phyloP scores from a whole-genome alignment of 2,113 vertebrate species.

The Pholis gunnellus region DNA sequence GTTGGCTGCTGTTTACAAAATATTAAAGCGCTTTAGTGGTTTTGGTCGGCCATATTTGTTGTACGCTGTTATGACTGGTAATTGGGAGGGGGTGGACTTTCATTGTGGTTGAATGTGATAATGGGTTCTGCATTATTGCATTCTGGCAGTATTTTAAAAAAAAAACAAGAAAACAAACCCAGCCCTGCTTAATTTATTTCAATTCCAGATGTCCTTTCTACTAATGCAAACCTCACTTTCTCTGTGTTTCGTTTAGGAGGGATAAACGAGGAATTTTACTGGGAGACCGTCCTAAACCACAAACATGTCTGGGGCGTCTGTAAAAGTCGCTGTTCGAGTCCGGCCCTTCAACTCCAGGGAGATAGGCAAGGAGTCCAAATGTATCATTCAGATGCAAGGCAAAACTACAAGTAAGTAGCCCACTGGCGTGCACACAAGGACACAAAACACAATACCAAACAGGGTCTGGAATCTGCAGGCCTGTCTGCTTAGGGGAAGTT shows the following conservation, averaged over 20 bases:
- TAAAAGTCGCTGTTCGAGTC: constrained; percentile 98
- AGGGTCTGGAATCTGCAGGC: constrained; percentile 19
- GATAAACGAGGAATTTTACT: constrained; percentile 52
- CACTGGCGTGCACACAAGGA: constrained; percentile 14
- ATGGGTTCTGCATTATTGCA: background rate
- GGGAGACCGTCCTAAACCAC: constrained; percentile 51
- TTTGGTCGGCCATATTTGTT: constrained; percentile 70
- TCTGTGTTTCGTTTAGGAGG: constrained; percentile 61
- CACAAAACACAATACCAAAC: background rate
- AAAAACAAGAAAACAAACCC: background rate
- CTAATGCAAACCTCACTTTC: background rate
- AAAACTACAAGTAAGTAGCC: constrained; percentile 96
- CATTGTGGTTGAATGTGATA: constrained; percentile 22
- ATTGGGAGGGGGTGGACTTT: constrained; percentile 20
- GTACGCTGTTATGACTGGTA: constrained; percentile 40
- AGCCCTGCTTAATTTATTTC: background rate
- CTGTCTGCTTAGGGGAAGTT: constrained; percentile 16
- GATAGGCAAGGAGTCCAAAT: constrained; percentile 96
- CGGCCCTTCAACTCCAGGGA: constrained; percentile 98
- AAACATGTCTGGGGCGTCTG: constrained; percentile 96
- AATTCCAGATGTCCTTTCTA: background rate
- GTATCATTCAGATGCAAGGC: constrained; percentile 99
- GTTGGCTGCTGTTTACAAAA: constrained; percentile 52
- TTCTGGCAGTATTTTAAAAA: background rate
- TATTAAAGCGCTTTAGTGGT: constrained; percentile 17